phyloP scores from a whole-genome alignment of 2,888 invertebrate species.

The Calameuta filiformis region DNA sequence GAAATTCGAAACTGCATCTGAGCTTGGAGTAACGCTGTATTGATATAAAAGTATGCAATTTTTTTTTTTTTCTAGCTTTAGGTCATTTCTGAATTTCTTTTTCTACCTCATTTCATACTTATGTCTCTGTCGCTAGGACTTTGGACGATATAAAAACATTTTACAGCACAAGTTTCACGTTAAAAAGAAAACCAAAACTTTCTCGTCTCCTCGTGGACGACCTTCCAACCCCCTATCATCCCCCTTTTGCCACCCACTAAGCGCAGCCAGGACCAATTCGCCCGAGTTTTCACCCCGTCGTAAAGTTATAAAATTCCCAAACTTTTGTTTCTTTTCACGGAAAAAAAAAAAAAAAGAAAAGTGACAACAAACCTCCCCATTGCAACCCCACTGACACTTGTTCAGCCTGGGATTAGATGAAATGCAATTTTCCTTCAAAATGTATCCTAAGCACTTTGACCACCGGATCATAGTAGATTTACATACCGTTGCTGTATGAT shows the following conservation, averaged over 20 bases:
- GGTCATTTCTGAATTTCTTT: background rate
- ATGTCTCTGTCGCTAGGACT: background rate
- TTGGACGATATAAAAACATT: constrained; percentile 13
- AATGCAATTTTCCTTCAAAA: no score
- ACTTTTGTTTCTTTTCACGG: background rate
- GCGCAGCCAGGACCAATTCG: constrained; percentile 13
- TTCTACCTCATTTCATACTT: background rate
- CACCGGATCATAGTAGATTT: background rate
- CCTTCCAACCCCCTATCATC: background rate
- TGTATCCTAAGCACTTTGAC: no score
- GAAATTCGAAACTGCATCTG: background rate
- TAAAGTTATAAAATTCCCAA: constrained; percentile 20
- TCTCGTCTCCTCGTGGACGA: constrained; percentile 4
- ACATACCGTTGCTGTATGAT: background rate
- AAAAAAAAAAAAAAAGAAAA: no score
- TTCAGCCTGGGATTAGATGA: no score
- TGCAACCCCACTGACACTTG: no score
- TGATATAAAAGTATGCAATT: background rate
- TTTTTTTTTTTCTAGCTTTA: background rate
- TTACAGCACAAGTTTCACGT: constrained; percentile 17
- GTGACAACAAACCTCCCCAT: no score
- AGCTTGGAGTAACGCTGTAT: background rate
- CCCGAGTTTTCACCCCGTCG: constrained; percentile 20
- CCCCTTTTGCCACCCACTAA: background rate
- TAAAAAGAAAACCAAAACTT: constrained; percentile 13